Base-by-base conservation (phyloP, 30 jellyfish, hydroid and myxozoan species). In the Pelagia noctiluca region DNA sequence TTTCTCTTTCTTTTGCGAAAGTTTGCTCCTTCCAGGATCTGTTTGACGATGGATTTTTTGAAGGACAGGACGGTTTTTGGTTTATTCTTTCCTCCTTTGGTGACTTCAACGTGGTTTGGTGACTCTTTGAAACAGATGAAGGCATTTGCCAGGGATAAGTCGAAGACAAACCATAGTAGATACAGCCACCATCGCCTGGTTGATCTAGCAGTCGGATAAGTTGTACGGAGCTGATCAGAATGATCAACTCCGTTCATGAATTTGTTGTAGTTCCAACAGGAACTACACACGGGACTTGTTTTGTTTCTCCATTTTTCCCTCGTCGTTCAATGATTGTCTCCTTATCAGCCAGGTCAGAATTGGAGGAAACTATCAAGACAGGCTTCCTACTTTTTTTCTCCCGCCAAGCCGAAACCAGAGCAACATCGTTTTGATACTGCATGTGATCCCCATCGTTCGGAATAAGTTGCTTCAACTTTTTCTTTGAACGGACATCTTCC, bases 161-260 rank as follows among this genome's bases (percentile, higher is more conserved):
- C 75, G 7, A 21, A 63, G 0, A 63, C n/a, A 23, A 63, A 63
- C 75, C 52, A 63, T 2, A n/a, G 16, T 3, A 63, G 1, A n/a
- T 63, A 63, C 0, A 63, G 52, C 75, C 52, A 63, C 75, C 75
- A 63, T 18, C 75, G 75, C 75, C 30, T 63, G 42, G n/a, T 63
- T 0, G 75, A 63, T 18, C 75, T 35, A 28, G 75, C 75, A 21
- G 31, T 12, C 34, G 75, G 35, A 31, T 63, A 63, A 4, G 37
- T 23, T 63, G 75, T 63, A 21, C 75, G 75, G 0, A 63, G 50
- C 31, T 63, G 75, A 63, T 63, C 75, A 42, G 42, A 22, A 42
- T 63, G 22, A 25, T 50, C 64, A 16, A 50, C 1, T 50, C 25
- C 64, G 23, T 50, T 50, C 64, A 50, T 50, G 25, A 22, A 50